Percentiles rank a stretch among this genome's conserved stretches.
Conservation (phyloP, 2,113 vertebrate genomes). For the Saimiri boliviensis region DNA sequence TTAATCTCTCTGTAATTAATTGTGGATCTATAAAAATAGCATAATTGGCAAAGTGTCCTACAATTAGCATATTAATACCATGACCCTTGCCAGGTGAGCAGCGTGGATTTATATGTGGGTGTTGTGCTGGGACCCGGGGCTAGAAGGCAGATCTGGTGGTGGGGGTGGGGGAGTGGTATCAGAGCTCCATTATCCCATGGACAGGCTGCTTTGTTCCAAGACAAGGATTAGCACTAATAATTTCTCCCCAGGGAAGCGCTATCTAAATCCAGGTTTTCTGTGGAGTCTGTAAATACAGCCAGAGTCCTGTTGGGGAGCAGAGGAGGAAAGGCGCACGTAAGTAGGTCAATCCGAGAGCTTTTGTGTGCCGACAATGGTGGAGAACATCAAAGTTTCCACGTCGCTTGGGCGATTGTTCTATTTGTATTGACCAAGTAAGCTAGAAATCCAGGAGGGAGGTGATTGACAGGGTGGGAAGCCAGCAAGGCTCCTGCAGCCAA, state of each 20-base stretch:
- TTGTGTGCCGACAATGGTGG: slow-evolving; percentile 70
- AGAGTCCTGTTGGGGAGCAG: slow-evolving; percentile 66
- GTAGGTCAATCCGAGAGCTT: slow-evolving; percentile 81
- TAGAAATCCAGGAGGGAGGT: not conserved
- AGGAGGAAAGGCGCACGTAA: slow-evolving; percentile 70
- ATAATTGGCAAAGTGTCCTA: slow-evolving; percentile 75
- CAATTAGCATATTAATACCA: slow-evolving; percentile 79
- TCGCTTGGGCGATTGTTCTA: not conserved
- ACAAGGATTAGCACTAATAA: slow-evolving; percentile 84
- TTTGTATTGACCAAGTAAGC: slow-evolving; percentile 39
- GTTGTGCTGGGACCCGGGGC: slow-evolving; percentile 57
- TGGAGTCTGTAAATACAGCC: slow-evolving; percentile 74
- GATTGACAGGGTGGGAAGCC: not conserved
- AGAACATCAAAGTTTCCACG: not conserved
- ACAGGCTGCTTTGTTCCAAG: slow-evolving; percentile 80
- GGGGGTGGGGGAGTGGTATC: too few species aligned
- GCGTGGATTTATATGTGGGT: slow-evolving; percentile 70
- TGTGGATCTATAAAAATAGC: slow-evolving; percentile 74
- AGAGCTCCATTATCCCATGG: slow-evolving; percentile 76
- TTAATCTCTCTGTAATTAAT: slow-evolving; percentile 78
- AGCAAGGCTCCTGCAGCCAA: not conserved
- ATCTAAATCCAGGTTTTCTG: slow-evolving; percentile 77
- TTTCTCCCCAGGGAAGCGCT: slow-evolving; percentile 82
- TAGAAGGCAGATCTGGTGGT: slow-evolving; percentile 69
- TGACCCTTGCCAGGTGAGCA: slow-evolving; percentile 77